Evolutionary conservation across 1,140 invertebrate species (phyloP).

Genomic region (Medauroidea extradentata): DNA sequence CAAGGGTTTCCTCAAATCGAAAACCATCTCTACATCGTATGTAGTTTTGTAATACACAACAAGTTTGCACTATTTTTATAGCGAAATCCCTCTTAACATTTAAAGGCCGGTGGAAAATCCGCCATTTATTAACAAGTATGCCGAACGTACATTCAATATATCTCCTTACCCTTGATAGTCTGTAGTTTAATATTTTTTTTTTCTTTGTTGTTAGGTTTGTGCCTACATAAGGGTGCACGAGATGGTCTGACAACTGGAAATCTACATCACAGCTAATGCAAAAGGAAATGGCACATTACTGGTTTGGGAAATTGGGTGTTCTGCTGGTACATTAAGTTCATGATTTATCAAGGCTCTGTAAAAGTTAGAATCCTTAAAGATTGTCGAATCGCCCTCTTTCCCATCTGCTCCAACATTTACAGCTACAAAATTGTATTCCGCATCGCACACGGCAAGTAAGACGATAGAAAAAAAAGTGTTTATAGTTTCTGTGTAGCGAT

Average conservation of each 20-base stretch:
- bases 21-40: too few species aligned
- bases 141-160: background rate
- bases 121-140: background rate
- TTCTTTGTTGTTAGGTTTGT: background rate
- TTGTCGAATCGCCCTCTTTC: background rate
- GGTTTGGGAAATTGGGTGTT: background rate
- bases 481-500: background rate
- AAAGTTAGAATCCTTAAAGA: background rate
- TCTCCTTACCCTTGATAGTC: background rate
- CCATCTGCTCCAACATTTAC: conserved; percentile 32
- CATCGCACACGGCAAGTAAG: conserved; percentile 34
- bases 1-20: too few species aligned
- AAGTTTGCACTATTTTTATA: background rate
- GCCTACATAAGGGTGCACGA: background rate
- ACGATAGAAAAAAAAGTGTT: conserved; percentile 36
- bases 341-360: background rate
- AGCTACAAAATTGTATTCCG: conserved; percentile 34
- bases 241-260: background rate
- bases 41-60: background rate
- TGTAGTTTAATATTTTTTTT: background rate
- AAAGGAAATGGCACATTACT: background rate
- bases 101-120: background rate
- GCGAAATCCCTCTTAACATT: background rate
- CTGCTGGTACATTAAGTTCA: background rate
- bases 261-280: background rate